These are phyloP conservation scores for Lydus trimaculatus DNA, from an alignment of 2,888 invertebrate genomes.

Conservation along the genomic window DNA sequence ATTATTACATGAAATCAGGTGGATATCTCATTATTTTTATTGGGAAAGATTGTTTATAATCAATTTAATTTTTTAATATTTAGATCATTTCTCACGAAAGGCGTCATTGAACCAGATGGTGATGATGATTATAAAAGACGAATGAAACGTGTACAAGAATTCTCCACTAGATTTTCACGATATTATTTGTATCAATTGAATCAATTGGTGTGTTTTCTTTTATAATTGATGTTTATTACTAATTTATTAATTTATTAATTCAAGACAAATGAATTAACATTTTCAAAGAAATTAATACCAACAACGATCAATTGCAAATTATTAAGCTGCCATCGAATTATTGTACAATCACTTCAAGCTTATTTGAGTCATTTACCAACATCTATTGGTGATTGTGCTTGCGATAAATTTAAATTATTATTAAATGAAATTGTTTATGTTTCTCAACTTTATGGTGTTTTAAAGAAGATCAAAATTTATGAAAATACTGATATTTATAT, in stretches of 20 bases:
- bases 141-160: conserved; percentile 70
- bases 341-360: conserved; percentile 63
- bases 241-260: conserved; percentile 5
- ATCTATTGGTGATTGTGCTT: conserved; percentile 62
- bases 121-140: conserved; percentile 65
- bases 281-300: conserved; percentile 10
- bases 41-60: too few relatives aligned
- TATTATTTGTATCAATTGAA: conserved; percentile 75
- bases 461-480: conserved; percentile 1
- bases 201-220: conserved; percentile 61
- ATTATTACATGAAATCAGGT: conserved; percentile 42
- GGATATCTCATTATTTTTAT: too few relatives aligned
- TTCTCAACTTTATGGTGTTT: conserved; percentile 37
- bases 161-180: conserved; percentile 71
- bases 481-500: too few relatives aligned
- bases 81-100: conserved; percentile 55
- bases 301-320: conserved; percentile 58
- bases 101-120: conserved; percentile 63
- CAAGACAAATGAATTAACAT: conserved; percentile 26
- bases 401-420: conserved; percentile 63
- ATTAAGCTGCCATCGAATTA: conserved; percentile 61
- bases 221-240: background rate
- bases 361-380: conserved; percentile 64
- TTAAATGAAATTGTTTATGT: conserved; percentile 44
- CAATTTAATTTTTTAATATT: too few relatives aligned